Evolutionary conservation across 2,888 invertebrate genomes (phyloP), one percentile per base, ranked within the genome.

Genomic region (Exocentrus adspersus): DNA sequence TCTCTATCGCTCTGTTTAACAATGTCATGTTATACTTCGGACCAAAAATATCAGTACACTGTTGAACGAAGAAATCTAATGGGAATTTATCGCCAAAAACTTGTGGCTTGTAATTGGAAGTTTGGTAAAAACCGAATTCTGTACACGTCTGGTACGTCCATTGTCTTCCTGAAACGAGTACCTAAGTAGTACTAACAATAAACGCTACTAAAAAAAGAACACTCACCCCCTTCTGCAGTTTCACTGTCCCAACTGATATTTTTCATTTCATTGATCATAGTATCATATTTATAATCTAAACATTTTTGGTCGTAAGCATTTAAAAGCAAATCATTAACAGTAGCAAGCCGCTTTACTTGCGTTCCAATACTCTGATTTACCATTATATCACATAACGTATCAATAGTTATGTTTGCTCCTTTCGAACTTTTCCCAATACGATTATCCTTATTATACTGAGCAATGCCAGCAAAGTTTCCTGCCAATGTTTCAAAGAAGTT

Each of bases 141-240:
- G 93, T 94, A 79, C 97, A 98, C 0, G 97, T 97, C 83, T 97
- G 97, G 80, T 95, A 97, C 63, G 88, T 90, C 97, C 97, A 97
- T 76, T 94, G 93, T 0, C 97, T 90, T 70, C 86, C 91, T 90
- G 75, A 56, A 64, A 68, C 19, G 16, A 19, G 58, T 53, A 51
- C 24, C 7, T 24, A 24, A 24, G 32, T 65, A 24, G 7, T 5
- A 24, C 3, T 24, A 24, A 24, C 7, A 24, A 24, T 24, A 24
- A 24, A 24, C 7, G 24, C 3, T 7, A 24, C 24, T 24, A 24
- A 21, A 46, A 20, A 4, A 48, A 50, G 12, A 62, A 43, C 20
- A 32, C 30, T 50, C 12, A 17, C 90, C 86, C 84, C 91, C 91
- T 80, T 89, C 89, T 10, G 89, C 87, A 48, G 83, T 82, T 68